Conservation (phyloP, 2,113 vertebrate species). For the Corynorhinus townsendii region DNA sequence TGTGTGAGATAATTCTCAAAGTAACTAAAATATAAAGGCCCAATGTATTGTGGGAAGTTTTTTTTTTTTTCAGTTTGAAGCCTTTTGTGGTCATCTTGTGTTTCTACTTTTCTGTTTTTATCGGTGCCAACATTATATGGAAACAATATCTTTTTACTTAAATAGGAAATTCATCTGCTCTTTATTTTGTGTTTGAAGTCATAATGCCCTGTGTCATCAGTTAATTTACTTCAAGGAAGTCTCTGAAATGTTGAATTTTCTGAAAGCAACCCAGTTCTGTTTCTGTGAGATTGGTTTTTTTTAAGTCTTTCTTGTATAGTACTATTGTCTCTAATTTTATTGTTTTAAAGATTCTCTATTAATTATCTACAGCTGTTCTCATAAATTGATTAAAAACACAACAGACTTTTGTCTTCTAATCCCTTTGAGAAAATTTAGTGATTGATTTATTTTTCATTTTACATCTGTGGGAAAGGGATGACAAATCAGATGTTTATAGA, state of each 20-base stretch:
- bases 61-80: not conserved
- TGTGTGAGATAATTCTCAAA: not conserved
- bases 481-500: not conserved
- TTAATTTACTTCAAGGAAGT: slow-evolving; percentile 58
- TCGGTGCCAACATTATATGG: slow-evolving; percentile 2
- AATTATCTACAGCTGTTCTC: slow-evolving; percentile 51
- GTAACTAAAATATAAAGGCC: not conserved
- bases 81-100: slow-evolving; percentile 19
- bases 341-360: slow-evolving; percentile 60
- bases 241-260: slow-evolving; percentile 10
- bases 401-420: slow-evolving; percentile 39
- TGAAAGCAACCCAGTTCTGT: slow-evolving; percentile 2
- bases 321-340: slow-evolving; percentile 54
- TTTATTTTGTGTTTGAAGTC: slow-evolving; percentile 57
- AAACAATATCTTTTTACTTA: slow-evolving; percentile 45
- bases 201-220: slow-evolving; percentile 39
- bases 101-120: slow-evolving; percentile 47
- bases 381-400: slow-evolving; percentile 54
- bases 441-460: not conserved
- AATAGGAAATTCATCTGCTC: slow-evolving; percentile 55
- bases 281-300: slow-evolving; percentile 16
- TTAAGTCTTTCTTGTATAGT: slow-evolving; percentile 28
- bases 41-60: not conserved
- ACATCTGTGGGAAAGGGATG: not conserved
- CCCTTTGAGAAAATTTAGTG: slow-evolving; percentile 35